Evolutionary conservation across 2,888 invertebrate genomes (phyloP), one percentile per base, ranked within the genome.

Genomic region (Helobdella robusta): DNA sequence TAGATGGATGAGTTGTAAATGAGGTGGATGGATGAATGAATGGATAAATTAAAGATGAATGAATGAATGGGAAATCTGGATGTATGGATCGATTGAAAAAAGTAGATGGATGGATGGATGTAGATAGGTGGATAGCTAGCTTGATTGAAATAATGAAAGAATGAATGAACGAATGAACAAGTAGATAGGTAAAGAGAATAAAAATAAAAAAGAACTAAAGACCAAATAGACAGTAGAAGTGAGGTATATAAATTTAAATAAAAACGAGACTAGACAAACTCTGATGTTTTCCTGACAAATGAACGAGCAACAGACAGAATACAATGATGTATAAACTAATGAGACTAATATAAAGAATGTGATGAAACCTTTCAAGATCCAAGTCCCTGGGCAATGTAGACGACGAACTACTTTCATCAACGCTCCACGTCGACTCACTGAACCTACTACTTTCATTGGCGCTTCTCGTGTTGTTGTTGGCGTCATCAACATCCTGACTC

Each of bases 331-430:
- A n/a, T n/a, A n/a, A n/a, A n/a, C n/a, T n/a, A n/a, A n/a, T n/a
- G n/a, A n/a, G n/a, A n/a, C n/a, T n/a, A n/a, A n/a, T n/a, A n/a
- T n/a, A n/a, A 40, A 40, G 11, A 15, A n/a, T 52, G 20, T 15
- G 11, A 20, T 6, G 15, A 18, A 36, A 60, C 60, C 46, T 60
- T 50, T 62, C 50, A n/a, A 62, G 50, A n/a, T 62, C 62, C 2
- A 32, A 23, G 23, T 62, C 62, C 25, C 46, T 62, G 1, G 50
- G 28, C 25, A 48, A 20, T 1, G 62, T n/a, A n/a, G n/a, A 62
- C 18, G 60, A 60, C n/a, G 32, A 23, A 48, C 62, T 62, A 20
- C 50, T 50, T 20, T 25, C 50, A 1, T 28, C 44, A 11, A 20
- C 30, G 30, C 48, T 46, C 25, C 25, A 62, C 20, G 28, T 30